Evolutionary conservation across 2,113 vertebrate species (phyloP).

Genomic region (Nipponia nippon): DNA sequence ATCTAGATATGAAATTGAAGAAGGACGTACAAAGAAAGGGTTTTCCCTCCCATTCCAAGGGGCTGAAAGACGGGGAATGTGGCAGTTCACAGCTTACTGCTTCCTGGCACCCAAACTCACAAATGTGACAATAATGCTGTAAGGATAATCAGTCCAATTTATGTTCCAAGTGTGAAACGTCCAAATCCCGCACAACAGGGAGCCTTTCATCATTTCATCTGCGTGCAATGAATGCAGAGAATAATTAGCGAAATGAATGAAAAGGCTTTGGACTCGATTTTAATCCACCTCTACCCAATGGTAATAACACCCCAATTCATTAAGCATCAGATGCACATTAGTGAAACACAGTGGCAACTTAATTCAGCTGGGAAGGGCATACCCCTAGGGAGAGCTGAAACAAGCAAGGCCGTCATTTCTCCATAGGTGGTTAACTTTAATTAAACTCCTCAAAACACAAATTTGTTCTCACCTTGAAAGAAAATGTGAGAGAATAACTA

Average conservation of each 20-base stretch:
- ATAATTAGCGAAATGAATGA: slow-evolving; percentile 49
- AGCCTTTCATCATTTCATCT: slow-evolving; percentile 60
- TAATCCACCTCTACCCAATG: slow-evolving; percentile 49
- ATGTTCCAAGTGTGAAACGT: slow-evolving; percentile 56
- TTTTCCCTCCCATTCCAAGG: background rate
- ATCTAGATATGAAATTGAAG: background rate
- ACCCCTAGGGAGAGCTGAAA: background rate
- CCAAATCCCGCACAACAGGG: slow-evolving; percentile 20
- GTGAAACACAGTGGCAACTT: slow-evolving; percentile 31
- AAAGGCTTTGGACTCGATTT: slow-evolving; percentile 37
- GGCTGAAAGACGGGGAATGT: background rate
- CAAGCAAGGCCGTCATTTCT: background rate
- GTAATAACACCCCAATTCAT: slow-evolving; percentile 44
- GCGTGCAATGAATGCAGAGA: slow-evolving; percentile 23
- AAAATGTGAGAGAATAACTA: background rate
- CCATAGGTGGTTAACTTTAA: background rate
- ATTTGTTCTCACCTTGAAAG: background rate
- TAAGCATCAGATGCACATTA: slow-evolving; percentile 38
- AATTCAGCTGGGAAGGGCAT: slow-evolving; percentile 26
- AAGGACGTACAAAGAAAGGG: background rate
- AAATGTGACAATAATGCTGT: slow-evolving; percentile 19
- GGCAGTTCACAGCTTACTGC: slow-evolving; percentile 1
- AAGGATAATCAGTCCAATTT: slow-evolving; percentile 44
- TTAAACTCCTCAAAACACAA: background rate
- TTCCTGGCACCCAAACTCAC: background rate